phyloP scores from a whole-genome alignment of 2,797 vertebrate genomes.

The Chanos chanos region DNA sequence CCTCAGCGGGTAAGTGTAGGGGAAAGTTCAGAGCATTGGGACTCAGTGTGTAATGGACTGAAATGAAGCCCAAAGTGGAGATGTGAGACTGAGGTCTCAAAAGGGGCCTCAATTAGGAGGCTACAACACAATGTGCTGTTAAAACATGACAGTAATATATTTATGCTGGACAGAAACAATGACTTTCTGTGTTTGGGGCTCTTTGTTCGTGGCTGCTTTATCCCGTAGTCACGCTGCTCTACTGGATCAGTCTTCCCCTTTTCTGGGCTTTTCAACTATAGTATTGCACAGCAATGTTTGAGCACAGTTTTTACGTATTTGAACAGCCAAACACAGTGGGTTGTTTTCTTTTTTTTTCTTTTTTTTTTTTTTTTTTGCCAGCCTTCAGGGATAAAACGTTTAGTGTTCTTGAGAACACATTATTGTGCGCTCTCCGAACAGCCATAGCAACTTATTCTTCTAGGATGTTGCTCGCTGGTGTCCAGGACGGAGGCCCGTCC shows the following conservation, averaged over 20 bases:
- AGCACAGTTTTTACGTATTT: conserved; percentile 22
- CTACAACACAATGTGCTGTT: conserved; percentile 6
- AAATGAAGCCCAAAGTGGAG: neutral
- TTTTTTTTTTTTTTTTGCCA: too few species aligned
- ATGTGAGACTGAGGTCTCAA: neutral
- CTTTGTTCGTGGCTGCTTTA: too few species aligned
- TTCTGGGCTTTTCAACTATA: neutral
- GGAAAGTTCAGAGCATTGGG: conserved; percentile 9
- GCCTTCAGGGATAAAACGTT: conserved; percentile 3
- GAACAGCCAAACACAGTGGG: neutral
- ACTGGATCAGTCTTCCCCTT: too few species aligned
- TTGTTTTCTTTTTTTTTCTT: too few species aligned
- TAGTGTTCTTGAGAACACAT: conserved; percentile 16
- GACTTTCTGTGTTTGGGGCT: too few species aligned
- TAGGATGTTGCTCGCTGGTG: conserved; percentile 31
- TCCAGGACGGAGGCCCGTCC: conserved; percentile 6
- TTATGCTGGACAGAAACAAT: too few species aligned
- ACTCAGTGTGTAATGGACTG: conserved; percentile 1
- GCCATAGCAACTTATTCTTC: conserved; percentile 30
- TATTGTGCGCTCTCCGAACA: conserved; percentile 26
- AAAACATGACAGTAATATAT: neutral
- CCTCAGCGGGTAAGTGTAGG: conserved; percentile 5
- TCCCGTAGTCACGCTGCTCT: too few species aligned
- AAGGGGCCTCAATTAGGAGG: conserved; percentile 1
- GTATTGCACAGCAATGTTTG: conserved; percentile 12